Evolutionary conservation across 2,888 invertebrate genomes (phyloP).

Genomic region (Hymenopus coronatus): DNA sequence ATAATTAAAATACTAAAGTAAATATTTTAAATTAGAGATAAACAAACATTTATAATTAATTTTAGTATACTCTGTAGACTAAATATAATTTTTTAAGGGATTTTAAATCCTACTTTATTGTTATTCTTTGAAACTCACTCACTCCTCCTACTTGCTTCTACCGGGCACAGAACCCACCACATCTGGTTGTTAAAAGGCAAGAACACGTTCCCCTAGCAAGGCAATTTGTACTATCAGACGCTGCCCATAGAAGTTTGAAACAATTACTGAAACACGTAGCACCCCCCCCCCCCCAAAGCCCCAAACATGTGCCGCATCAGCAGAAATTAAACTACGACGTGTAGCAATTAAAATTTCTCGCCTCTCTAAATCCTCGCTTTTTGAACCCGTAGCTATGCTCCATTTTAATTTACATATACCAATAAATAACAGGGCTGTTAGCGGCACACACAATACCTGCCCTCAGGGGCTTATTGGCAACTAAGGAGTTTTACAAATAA

Average conservation of each 20-base stretch:
- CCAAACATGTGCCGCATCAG: not conserved
- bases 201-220: not conserved
- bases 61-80: no score
- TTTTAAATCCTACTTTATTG: no score
- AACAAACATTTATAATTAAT: no score
- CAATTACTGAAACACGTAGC: not conserved
- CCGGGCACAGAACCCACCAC: no score
- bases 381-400: not conserved
- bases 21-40: no score
- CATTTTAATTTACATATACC: not conserved
- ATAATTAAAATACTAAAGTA: no score
- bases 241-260: not conserved
- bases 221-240: not conserved
- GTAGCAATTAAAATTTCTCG: not conserved
- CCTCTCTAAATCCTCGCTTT: not conserved
- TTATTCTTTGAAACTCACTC: no score
- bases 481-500: not conserved
- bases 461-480: not conserved
- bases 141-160: no score
- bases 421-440: not conserved
- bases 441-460: not conserved
- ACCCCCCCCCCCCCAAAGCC: not conserved
- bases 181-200: not conserved
- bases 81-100: no score
- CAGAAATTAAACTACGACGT: not conserved